Percentiles rank a stretch among this genome's conserved stretches.
These are phyloP conservation scores for Acestrorhynchus altus DNA, from an alignment of 2,797 vertebrate species.

Conservation along the genomic window DNA sequence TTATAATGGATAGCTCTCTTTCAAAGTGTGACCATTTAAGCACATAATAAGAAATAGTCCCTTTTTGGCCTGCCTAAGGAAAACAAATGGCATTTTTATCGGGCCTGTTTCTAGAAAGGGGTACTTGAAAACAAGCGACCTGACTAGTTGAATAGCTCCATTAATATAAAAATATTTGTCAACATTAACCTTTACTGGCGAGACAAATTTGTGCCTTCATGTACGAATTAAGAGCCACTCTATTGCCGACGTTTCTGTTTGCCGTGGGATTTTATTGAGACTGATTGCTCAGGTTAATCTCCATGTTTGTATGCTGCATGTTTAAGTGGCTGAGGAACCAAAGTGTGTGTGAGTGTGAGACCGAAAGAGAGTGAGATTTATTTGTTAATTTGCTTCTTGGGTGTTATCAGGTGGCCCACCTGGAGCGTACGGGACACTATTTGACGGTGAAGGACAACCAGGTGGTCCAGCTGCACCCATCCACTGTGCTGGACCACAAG, in stretches of 20 bases:
- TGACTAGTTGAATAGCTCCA: conserved; percentile 79
- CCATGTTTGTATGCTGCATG: conserved; percentile 55
- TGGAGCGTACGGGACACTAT: conserved; percentile 97
- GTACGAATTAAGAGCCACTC: conserved; percentile 70
- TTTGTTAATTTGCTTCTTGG: conserved; percentile 50
- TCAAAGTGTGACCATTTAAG: conserved; percentile 64
- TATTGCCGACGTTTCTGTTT: conserved; percentile 73
- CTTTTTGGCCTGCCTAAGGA: conserved; percentile 65
- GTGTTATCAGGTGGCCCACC: conserved; percentile 88
- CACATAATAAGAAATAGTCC: conserved; percentile 68
- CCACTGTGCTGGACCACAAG: conserved; percentile 97
- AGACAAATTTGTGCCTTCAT: conserved; percentile 77
- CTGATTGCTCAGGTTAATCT: conserved; percentile 78
- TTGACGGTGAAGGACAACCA: conserved; percentile 99
- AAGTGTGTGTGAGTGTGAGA: conserved; percentile 2
- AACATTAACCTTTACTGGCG: conserved; percentile 81
- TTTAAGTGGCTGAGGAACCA: conserved; percentile 53
- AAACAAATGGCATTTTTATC: conserved; percentile 75
- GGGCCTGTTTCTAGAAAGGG: conserved; percentile 67
- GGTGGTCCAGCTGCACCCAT: conserved; percentile 97
- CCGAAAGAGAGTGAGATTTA: conserved; percentile 46
- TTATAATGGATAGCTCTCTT: conserved; percentile 51
- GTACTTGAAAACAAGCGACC: conserved; percentile 74
- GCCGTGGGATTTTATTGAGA: conserved; percentile 77
- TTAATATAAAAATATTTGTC: conserved; percentile 83